Evolutionary conservation across 2,113 vertebrate genomes (phyloP), one percentile per base, ranked within the genome.

Genomic region (Xenotilapia longispinis): DNA sequence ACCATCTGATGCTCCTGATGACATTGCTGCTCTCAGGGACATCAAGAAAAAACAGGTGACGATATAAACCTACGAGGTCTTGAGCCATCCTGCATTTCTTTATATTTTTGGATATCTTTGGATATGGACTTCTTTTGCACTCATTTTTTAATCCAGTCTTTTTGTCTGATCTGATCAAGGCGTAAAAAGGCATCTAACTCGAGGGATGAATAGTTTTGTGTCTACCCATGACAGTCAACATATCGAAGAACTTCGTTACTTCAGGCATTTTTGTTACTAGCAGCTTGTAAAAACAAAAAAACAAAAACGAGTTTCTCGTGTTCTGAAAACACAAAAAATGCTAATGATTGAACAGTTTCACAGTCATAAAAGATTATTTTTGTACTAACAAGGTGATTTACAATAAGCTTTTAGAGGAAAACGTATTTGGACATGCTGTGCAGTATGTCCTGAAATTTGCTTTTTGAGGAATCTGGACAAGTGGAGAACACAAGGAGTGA

Each of bases 1-100:
- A 81, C 99, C 99, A 4, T 99, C 98, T 4, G 99, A 99, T 89
- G 95, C 99, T 45, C 98, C 99, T 0, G 99, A 99, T 96, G 99
- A 99, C 89, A 95, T 98, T 55, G 97, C 98, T 86, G 98, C 99
- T 68, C 95, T 99, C 81, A 97, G 97, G 92, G 98, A 99, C 91
- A 83, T 99, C 91, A 99, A 99, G 93, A 99, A 99, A 93, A 99
- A 99, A 87, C 98, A 97, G 96, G 99, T 98, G 84, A 94, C 10
- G 10, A 40, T 10, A 73, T 57, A 70, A 13, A 82, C 28, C 26
- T 31, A 19, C 1, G 5, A 42, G 38, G 4, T 45, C 38, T 28
- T 26, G 40, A 73, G 40, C 21, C 68, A 17, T 73, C 21, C 21
- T 47, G 40, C 21, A 73, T 73, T 68, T 68, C 33, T 23, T 68